phyloP scores from a whole-genome alignment of 1,140 invertebrate genomes.

The Stegodyphus mimosarum region DNA sequence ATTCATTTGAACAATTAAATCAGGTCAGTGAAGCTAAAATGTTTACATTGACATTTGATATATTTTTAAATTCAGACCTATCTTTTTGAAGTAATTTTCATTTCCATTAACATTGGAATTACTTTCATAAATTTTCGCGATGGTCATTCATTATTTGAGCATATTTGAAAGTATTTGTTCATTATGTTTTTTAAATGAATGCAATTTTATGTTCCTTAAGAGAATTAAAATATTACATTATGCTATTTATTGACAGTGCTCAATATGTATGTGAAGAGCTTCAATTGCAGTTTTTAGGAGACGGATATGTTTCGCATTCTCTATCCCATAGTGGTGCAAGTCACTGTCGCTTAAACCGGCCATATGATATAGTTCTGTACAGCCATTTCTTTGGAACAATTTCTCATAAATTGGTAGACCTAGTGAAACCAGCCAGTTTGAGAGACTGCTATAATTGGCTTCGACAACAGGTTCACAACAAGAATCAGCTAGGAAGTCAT shows the following conservation, averaged over 20 bases:
- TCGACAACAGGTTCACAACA: constrained; percentile 65
- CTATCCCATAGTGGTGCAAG: constrained; percentile 59
- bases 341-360: constrained; percentile 60
- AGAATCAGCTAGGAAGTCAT: constrained; percentile 67
- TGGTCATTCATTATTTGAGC: too few relatives aligned
- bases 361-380: constrained; percentile 54
- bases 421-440: constrained; percentile 68
- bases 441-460: constrained; percentile 67
- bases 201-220: too few relatives aligned
- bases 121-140: too few relatives aligned
- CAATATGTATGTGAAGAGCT: constrained; percentile 62
- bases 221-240: background rate
- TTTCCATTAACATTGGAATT: too few relatives aligned
- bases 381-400: constrained; percentile 43
- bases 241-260: constrained; percentile 21
- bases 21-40: too few relatives aligned
- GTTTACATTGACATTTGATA: too few relatives aligned
- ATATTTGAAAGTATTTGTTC: too few relatives aligned
- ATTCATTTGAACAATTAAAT: too few relatives aligned
- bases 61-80: too few relatives aligned
- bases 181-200: too few relatives aligned
- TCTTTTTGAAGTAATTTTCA: too few relatives aligned
- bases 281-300: constrained; percentile 62
- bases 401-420: constrained; percentile 69
- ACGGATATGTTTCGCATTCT: constrained; percentile 60